These are phyloP conservation scores for Cephus nigrinus DNA, from an alignment of 2,888 invertebrate species.

Conservation along the genomic window DNA sequence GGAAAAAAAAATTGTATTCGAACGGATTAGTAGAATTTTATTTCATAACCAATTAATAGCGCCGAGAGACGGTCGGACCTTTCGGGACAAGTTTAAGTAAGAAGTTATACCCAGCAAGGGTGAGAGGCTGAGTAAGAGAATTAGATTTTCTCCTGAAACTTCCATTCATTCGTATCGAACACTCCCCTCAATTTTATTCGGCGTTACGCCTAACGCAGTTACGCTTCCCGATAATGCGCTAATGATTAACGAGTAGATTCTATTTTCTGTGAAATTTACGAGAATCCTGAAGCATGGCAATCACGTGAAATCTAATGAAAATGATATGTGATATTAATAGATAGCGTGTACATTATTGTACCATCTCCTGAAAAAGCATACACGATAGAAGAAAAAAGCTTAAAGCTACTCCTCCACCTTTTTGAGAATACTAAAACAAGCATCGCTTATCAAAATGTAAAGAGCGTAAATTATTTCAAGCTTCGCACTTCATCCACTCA, in stretches of 20 bases:
- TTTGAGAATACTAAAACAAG: too few species aligned
- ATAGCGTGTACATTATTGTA: neutral
- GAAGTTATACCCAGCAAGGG: slow-evolving; percentile 11
- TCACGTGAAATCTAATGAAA: too few species aligned
- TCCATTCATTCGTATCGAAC: slow-evolving; percentile 2
- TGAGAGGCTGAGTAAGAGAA: neutral
- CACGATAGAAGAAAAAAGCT: too few species aligned
- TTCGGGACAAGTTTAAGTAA: slow-evolving; percentile 16
- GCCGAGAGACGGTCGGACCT: neutral
- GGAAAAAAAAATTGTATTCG: neutral
- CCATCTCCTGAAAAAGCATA: too few species aligned
- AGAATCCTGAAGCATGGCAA: neutral
- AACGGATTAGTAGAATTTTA: neutral
- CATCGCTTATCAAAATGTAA: neutral
- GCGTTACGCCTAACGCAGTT: neutral
- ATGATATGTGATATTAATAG: too few species aligned
- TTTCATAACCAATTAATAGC: neutral
- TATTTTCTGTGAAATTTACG: neutral
- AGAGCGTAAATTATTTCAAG: neutral
- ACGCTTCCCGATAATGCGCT: neutral
- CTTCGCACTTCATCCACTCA: neutral
- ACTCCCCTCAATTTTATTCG: neutral
- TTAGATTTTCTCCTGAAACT: slow-evolving; percentile 7
- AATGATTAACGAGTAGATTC: neutral
- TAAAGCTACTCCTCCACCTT: too few species aligned